Evolutionary conservation across 2,113 vertebrate genomes (phyloP).

Genomic region (Hucho hucho): DNA sequence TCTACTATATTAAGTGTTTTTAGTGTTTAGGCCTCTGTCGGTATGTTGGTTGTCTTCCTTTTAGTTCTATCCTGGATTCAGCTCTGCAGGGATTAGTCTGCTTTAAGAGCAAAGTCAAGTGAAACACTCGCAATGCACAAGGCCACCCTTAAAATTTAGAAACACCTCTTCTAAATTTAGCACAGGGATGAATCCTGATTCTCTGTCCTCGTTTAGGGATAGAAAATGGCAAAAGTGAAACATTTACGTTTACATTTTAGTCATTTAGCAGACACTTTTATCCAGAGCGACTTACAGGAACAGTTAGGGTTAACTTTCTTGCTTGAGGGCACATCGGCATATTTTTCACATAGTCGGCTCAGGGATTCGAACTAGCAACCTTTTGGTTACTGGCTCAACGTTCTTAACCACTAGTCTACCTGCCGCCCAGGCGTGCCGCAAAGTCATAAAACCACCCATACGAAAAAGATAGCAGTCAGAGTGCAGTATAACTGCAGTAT

Average conservation of each 20-base stretch:
- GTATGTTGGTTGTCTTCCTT: neutral
- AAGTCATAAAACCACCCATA: neutral
- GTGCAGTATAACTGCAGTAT: too few species aligned
- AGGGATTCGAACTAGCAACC: too few species aligned
- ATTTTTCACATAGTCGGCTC: too few species aligned
- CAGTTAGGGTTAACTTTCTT: too few species aligned
- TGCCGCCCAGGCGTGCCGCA: too few species aligned
- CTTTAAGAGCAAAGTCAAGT: neutral
- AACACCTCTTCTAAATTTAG: neutral
- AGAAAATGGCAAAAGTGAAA: neutral
- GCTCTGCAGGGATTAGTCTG: neutral
- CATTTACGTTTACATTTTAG: neutral
- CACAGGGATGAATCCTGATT: neutral
- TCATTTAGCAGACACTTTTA: too few species aligned
- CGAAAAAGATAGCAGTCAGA: neutral
- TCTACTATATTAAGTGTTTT: too few species aligned
- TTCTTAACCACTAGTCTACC: too few species aligned
- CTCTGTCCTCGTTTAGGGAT: neutral
- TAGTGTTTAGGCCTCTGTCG: too few species aligned
- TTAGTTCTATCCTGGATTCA: neutral
- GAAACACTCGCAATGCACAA: neutral
- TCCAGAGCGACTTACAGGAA: neutral
- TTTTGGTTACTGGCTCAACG: too few species aligned
- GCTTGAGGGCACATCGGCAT: too few species aligned
- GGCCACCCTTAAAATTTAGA: constrained; percentile 3